A percentile compares a stretch with the other conserved stretches of the same genome.
Conservation (phyloP, 2,113 vertebrate species). For the Talpa occidentalis region DNA sequence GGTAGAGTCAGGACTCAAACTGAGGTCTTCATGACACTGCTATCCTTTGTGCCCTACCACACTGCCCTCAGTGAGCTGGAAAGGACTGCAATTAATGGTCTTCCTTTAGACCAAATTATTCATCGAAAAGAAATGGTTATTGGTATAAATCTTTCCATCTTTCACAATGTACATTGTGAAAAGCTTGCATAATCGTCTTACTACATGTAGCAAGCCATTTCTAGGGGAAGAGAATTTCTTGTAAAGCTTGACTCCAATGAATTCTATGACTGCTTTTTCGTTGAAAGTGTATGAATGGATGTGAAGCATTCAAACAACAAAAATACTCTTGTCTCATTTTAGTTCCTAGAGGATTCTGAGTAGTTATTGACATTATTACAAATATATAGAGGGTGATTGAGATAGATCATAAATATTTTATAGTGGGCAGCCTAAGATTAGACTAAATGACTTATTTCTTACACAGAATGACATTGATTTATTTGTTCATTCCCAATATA, state of each 20-base stretch:
- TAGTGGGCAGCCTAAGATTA: not conserved
- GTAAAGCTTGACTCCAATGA: not conserved
- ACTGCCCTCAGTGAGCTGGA: not conserved
- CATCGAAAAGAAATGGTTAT: not conserved
- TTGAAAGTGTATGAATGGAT: not conserved
- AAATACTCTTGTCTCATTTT: not conserved
- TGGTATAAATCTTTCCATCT: not conserved
- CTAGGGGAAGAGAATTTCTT: not conserved
- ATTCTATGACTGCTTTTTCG: not conserved
- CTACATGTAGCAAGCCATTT: not conserved
- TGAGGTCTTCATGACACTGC: not conserved
- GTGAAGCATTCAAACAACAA: constrained; percentile 5
- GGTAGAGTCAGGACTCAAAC: not conserved
- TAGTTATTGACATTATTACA: not conserved
- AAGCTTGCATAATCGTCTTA: not conserved
- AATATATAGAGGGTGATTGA: not conserved
- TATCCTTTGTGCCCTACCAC: not conserved
- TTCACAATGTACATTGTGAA: not conserved
- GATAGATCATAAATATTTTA: not conserved
- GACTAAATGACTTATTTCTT: not conserved
- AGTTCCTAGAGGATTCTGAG: constrained; percentile 32
- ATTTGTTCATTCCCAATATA: not conserved
- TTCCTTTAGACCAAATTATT: not conserved
- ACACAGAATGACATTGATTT: not conserved
- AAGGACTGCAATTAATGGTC: not conserved